Base-by-base conservation (phyloP, 2,113 vertebrate genomes). In the Paramisgurnus dabryanus region DNA sequence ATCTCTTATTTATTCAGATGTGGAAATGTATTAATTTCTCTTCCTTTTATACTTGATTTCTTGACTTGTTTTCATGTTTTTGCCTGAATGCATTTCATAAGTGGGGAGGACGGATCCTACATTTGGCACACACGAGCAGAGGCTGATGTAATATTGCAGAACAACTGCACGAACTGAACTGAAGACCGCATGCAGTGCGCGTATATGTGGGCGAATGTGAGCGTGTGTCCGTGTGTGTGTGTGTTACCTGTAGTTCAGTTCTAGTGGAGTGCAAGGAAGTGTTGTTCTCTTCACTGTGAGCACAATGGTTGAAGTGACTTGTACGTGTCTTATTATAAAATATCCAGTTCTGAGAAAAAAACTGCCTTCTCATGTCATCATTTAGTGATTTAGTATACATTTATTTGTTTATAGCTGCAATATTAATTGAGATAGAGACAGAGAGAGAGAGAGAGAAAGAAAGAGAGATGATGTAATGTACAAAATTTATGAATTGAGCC, bases 241-340 rank as follows among this genome's bases (percentile, higher is more conserved):
- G 58, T 22, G 18, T 67, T 17, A 41, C 68, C 18, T 50, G 75
- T 73, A 34, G 15, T 63, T 34, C 43, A 47, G 49, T 76, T 41
- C 53, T 70, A 7, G 76, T 57, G 77, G 57, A 80, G 82, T 80
- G 41, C 63, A 65, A 70, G 77, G 86, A 86, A 83, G 82, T 86
- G 45, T 75, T 90, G 85, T 87, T 83, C 87, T 88, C 83, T 69
- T 90, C 78, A 90, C 88, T 89, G 87, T 92, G 91, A 94, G 92
- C 91, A 92, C 90, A 92, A 92, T 86, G 88, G 86, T 82, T 88
- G 91, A 81, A 80, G 89, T 90, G 88, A 89, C 85, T 86, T 92
- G 89, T 90, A 86, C 91, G 89, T 91, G 92, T 82, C 86, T 91
- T 90, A 90, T 77, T 90, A 93, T 92, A 92, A 93, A 94, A 92